These are phyloP conservation scores for Pandemis corylana DNA, from an alignment of 2,888 invertebrate species.

Conservation along the genomic window DNA sequence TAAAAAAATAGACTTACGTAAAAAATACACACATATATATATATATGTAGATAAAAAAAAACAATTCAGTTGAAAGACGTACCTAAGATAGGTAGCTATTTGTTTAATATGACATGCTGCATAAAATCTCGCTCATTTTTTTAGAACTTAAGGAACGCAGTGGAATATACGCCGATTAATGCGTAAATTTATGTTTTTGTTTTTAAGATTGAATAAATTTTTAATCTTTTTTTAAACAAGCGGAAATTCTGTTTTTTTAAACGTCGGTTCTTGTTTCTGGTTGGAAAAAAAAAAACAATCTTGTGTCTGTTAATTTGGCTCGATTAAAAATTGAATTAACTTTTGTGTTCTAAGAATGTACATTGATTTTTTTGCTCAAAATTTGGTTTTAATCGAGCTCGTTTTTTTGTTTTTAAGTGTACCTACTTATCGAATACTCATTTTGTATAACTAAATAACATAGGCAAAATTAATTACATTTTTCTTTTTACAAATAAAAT, in stretches of 20 bases:
- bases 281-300: conserved; percentile 8
- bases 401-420: conserved; percentile 5
- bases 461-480: conserved; percentile 37
- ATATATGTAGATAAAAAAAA: no score
- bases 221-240: neutral
- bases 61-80: no score
- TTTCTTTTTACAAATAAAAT: conserved; percentile 28
- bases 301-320: conserved; percentile 24
- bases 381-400: conserved; percentile 36
- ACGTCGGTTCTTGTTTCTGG: conserved; percentile 25
- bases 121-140: no score
- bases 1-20: no score
- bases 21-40: no score
- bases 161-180: no score
- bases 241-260: neutral
- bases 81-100: no score
- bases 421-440: conserved; percentile 24
- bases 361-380: neutral
- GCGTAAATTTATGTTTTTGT: no score
- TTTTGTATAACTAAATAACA: conserved; percentile 37
- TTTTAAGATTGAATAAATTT: no score
- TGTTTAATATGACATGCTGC: no score
- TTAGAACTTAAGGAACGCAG: no score
- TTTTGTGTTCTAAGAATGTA: neutral
- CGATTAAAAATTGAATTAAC: conserved; percentile 31